Base-by-base conservation (phyloP, 2,113 vertebrate genomes). In the Sinosuthora webbiana region DNA sequence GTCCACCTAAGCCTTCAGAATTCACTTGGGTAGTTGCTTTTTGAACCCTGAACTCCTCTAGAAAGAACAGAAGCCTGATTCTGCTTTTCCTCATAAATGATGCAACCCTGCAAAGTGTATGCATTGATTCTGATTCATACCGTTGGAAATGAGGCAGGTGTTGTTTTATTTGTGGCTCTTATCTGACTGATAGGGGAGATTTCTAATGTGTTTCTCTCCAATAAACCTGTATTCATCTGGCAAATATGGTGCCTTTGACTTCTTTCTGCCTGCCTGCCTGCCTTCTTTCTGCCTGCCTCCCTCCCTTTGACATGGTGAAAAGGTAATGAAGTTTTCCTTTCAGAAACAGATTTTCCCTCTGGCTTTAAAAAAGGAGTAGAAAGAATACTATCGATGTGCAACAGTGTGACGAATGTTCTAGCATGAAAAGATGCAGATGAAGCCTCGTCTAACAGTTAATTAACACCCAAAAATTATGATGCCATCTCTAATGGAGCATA, bases 201-300 rank as follows among this genome's bases (percentile, higher is more conserved):
- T 84, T 70, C 16, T 62, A 57, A 22, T 23, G 10, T 41, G 27
- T 31, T 35, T 53, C 5, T 71, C 53, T 53, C 14, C 37, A 52
- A 23, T 27, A 75, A 70, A 78, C 2, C 11, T 37, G 10, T 7
- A 5, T 70, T 94, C 17, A 52, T 45, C 13, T 63, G n/a, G 13
- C 7, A 68, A 74, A 65, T 18, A 50, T 4, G 16, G 20, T 59
- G 7, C 18, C 9, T 88, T 63, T 0, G 0, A 25, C 4, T 21
- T 25, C 33, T n/a, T n/a, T n/a, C 33, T 42, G 4, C 41, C 19
- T 50, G 2, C 45, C 15, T 67, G 2, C 33, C 18, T 55, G 20
- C 41, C n/a, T n/a, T n/a, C n/a, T n/a, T n/a, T n/a, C 50, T 25
- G 2, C 28, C 53, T 24, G 0, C 14, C 14, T 39, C 3, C 45